These are phyloP conservation scores for Anableps anableps DNA, from an alignment of 2,797 vertebrate species.

Conservation along the genomic window DNA sequence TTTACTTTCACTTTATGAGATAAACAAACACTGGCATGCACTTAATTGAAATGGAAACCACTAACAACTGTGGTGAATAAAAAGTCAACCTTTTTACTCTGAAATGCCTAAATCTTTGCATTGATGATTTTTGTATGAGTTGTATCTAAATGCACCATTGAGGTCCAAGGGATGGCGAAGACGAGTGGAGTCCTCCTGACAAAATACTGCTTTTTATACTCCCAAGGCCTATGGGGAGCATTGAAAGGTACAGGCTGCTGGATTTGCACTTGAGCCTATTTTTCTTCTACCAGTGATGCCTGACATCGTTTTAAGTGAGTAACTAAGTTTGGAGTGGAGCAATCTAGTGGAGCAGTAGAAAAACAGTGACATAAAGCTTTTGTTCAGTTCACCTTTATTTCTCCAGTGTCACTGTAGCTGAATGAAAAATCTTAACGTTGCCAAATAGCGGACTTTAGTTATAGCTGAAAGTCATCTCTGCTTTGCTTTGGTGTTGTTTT, in stretches of 20 bases:
- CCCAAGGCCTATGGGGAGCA: not conserved
- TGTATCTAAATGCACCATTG: too few relatives aligned
- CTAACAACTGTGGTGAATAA: not conserved
- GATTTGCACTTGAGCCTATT: not conserved
- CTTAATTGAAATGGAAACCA: not conserved
- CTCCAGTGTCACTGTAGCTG: not conserved
- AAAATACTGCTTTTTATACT: too few relatives aligned
- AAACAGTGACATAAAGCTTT: not conserved
- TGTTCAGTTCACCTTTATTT: not conserved
- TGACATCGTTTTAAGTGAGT: not conserved
- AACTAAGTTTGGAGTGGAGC: not conserved
- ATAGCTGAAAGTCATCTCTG: not conserved
- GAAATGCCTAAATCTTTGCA: too few relatives aligned
- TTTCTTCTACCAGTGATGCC: not conserved
- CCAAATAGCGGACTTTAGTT: not conserved
- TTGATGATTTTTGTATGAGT: too few relatives aligned
- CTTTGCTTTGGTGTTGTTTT: not conserved
- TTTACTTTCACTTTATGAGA: not conserved
- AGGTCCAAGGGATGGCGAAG: too few relatives aligned
- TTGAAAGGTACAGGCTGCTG: not conserved
- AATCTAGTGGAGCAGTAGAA: not conserved
- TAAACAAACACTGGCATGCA: not conserved
- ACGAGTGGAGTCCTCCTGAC: too few relatives aligned
- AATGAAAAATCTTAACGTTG: not conserved
- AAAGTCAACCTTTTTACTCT: not conserved